A percentile compares a stretch with the other conserved stretches of the same genome.
These are phyloP conservation scores for Apostichopus californicus DNA, from an alignment of 35 echinoderm and acorn worm species.

Conservation along the genomic window DNA sequence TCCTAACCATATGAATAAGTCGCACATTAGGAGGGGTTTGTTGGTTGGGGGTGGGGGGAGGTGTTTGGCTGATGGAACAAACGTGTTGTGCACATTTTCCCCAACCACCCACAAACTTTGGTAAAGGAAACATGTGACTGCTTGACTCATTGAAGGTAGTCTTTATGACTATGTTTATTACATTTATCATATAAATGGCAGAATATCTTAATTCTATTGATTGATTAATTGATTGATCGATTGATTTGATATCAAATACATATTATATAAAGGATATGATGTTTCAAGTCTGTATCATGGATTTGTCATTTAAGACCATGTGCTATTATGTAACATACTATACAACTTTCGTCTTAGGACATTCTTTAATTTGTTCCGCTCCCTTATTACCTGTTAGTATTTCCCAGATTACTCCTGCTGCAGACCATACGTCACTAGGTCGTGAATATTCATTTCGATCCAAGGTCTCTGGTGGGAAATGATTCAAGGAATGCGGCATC, in stretches of 20 bases:
- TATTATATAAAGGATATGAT: background rate
- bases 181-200: too few species aligned
- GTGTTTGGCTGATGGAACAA: background rate
- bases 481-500: background rate
- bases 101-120: background rate
- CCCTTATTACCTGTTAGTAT: background rate
- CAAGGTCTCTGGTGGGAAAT: background rate
- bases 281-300: background rate
- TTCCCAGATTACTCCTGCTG: slow-evolving; percentile 9
- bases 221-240: background rate
- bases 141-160: background rate
- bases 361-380: background rate
- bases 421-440: slow-evolving; percentile 7
- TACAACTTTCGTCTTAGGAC: background rate
- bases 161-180: too few species aligned
- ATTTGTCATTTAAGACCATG: background rate
- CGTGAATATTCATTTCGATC: background rate
- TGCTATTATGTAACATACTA: background rate
- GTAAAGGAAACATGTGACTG: background rate
- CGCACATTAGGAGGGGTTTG: too few species aligned
- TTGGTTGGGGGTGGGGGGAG: too few species aligned
- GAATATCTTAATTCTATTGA: background rate
- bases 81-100: background rate
- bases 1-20: background rate
- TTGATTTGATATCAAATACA: background rate